These are phyloP conservation scores for Megaustenia siamemsis DNA, from an alignment of 2,888 invertebrate genomes.

Conservation along the genomic window DNA sequence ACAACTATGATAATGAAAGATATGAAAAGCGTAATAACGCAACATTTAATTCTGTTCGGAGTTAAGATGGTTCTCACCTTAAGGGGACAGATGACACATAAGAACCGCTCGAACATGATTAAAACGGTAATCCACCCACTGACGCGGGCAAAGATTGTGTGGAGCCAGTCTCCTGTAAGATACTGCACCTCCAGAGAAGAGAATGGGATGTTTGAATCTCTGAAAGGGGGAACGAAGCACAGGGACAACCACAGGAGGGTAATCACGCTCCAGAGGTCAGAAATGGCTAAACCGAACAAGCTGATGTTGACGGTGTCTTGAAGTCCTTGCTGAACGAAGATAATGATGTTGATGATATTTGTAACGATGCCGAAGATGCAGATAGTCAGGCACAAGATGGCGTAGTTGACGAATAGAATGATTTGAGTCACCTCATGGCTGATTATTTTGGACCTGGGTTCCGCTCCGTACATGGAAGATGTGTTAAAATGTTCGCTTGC, in stretches of 20 bases:
- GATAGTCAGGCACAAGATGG: neutral
- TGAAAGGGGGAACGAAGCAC: neutral
- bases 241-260: neutral
- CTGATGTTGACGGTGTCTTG: conserved; percentile 24
- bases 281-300: conserved; percentile 2
- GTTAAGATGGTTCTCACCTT: conserved; percentile 23
- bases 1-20: neutral
- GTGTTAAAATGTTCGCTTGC: neutral
- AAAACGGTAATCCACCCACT: conserved; percentile 18
- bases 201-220: conserved; percentile 10
- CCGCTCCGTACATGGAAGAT: neutral
- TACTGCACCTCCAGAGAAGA: neutral
- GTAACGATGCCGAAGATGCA: conserved; percentile 33
- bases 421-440: conserved; percentile 3
- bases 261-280: neutral
- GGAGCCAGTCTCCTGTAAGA: conserved; percentile 21
- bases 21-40: neutral
- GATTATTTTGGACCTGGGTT: neutral
- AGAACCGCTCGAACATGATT: conserved; percentile 23
- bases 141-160: conserved; percentile 2
- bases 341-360: conserved; percentile 38
- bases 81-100: conserved; percentile 17
- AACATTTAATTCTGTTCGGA: neutral
- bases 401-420: conserved; percentile 11
- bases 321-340: conserved; percentile 19